Base-by-base conservation (phyloP, 2,113 vertebrate genomes). In the Cromileptes altivelis region DNA sequence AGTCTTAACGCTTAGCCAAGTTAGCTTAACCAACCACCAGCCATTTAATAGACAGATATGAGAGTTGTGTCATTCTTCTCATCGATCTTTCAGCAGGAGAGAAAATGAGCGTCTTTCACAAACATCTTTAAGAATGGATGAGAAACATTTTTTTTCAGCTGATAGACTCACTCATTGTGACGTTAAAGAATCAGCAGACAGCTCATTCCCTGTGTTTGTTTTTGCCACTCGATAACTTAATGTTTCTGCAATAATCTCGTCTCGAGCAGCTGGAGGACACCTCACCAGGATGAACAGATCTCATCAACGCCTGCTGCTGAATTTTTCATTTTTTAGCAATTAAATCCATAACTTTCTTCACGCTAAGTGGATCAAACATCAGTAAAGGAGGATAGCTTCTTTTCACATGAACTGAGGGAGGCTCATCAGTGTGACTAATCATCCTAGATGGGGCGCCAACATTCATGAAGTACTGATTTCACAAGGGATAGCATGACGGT, bases 371-470 rank as follows among this genome's bases (percentile, higher is more conserved):
- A 70, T 84, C 50, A 79, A 76, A 78, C 64, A 65, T 52, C 67
- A 74, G 78, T 27, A 50, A 82, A 64, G 49, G 23, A 50, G 37
- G 62, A 37, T 8, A 6, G 42, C 67, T 61, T 78, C 27, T 67
- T 71, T 78, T 82, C 60, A 69, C 25, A 65, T 73, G 30, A 77
- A 86, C 85, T 65, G 25, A 58, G 70, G 55, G 40, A 84, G 50
- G 67, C 74, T 74, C 81, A 84, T 84, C 90, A 80, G 69, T 65
- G 81, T 81, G 81, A 85, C 72, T 87, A 84, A 88, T 89, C 58
- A 78, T 50, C 62, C 56, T 42, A 53, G 75, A 83, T 73, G 23
- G n/a, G 58, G 23, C 75, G 79, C 40, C 65, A 47, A 64, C 33
- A 45, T 69, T 76, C 23, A 75, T 64, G 42, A 81, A 85, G 74